Conservation (phyloP, 2,888 invertebrate genomes). For the Melanotus villosus region DNA sequence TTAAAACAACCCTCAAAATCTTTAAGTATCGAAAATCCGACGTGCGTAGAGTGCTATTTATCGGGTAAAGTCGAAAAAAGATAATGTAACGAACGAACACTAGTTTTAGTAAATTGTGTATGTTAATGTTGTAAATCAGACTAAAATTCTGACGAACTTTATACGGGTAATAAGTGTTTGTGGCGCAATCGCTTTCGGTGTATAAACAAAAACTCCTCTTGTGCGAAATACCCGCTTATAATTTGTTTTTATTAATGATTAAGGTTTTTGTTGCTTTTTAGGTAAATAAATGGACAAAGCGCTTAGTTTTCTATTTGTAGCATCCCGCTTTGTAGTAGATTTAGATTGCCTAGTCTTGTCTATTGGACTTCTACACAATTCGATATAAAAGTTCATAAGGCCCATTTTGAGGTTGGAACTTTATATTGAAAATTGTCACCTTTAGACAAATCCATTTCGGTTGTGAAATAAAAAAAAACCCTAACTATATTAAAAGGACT, state of each 20-base stretch:
- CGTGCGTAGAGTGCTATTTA: conserved; percentile 82
- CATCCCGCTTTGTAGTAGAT: conserved; percentile 57
- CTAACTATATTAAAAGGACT: conserved; percentile 35
- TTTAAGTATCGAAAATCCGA: conserved; percentile 78
- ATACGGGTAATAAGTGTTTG: conserved; percentile 41
- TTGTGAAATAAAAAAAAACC: neutral
- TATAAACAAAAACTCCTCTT: neutral
- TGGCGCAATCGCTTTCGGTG: conserved; percentile 43
- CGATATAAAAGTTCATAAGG: conserved; percentile 51
- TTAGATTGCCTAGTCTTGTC: conserved; percentile 61
- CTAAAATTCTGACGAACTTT: conserved; percentile 4
- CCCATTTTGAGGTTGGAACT: conserved; percentile 40
- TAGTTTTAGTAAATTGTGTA: conserved; percentile 1
- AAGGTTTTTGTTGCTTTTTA: conserved; percentile 34
- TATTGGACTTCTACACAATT: conserved; percentile 66
- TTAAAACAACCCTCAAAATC: conserved; percentile 69
- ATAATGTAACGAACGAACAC: conserved; percentile 59
- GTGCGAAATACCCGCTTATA: conserved; percentile 10
- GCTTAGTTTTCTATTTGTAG: conserved; percentile 56
- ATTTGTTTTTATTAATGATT: neutral
- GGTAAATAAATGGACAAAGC: conserved; percentile 9
- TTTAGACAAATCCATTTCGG: conserved; percentile 22
- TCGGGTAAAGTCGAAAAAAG: conserved; percentile 72
- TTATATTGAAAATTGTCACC: conserved; percentile 41
- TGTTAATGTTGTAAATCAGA: neutral